phyloP scores from a whole-genome alignment of 2,797 vertebrate genomes.

The Agapornis canus region DNA sequence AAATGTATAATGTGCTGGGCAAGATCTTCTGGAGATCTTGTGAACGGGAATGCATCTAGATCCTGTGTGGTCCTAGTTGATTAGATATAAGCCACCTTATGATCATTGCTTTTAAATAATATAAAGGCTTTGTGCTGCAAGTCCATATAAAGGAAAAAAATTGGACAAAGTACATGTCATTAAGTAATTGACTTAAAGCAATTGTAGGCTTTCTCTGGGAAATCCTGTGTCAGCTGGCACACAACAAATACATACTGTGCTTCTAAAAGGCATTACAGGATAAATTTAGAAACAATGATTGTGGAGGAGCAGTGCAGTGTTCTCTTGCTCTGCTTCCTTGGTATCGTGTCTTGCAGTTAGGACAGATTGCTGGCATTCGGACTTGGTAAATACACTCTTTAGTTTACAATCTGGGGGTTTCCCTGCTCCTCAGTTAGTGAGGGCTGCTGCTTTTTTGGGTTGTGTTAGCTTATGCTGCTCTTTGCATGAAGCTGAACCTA shows the following conservation, averaged over 20 bases:
- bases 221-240: conserved; percentile 19
- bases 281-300: conserved; percentile 35
- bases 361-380: neutral
- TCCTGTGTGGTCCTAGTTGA: neutral
- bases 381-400: neutral
- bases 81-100: neutral
- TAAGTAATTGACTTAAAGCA: neutral
- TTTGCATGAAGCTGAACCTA: neutral
- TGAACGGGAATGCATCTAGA: neutral
- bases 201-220: neutral
- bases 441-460: neutral
- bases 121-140: neutral
- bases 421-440: neutral
- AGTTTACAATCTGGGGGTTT: neutral
- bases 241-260: neutral
- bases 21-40: neutral
- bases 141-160: neutral
- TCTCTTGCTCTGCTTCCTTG: neutral
- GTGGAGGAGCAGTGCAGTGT: neutral
- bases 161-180: neutral
- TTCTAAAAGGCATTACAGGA: conserved; percentile 7
- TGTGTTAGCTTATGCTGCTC: neutral
- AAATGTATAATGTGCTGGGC: neutral
- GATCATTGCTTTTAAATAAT: neutral
- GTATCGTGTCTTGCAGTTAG: neutral